phyloP scores from a whole-genome alignment of 2,797 vertebrate species.

The Parambassis ranga region DNA sequence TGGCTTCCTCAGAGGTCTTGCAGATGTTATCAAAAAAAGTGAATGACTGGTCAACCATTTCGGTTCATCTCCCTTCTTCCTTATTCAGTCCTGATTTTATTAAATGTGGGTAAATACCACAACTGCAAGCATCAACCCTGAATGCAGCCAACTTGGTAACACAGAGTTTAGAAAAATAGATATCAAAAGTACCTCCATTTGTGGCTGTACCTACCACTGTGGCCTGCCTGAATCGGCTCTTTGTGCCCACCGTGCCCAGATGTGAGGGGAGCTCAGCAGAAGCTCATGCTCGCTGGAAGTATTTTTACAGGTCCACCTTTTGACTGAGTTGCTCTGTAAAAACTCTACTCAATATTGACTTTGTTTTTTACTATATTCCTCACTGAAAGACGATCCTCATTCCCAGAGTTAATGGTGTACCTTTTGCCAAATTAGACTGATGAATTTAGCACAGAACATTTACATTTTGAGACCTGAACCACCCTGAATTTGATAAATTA shows the following conservation, averaged over 20 bases:
- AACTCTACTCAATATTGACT: conserved; percentile 68
- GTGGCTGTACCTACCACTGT: conserved; percentile 69
- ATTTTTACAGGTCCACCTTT: conserved; percentile 68
- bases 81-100: conserved; percentile 16
- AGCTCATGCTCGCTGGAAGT: conserved; percentile 55
- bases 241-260: conserved; percentile 76
- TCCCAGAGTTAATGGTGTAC: conserved; percentile 32
- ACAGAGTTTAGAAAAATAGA: conserved; percentile 60
- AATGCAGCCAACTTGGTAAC: conserved; percentile 32
- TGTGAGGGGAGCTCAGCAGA: conserved; percentile 63
- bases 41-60: conserved; percentile 18
- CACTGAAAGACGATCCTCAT: conserved; percentile 61
- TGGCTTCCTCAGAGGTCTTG: conserved; percentile 16
- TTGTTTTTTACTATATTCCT: conserved; percentile 71
- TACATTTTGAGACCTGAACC: conserved; percentile 22
- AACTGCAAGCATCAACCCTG: conserved; percentile 27
- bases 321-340: conserved; percentile 64
- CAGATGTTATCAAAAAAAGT: conserved; percentile 55
- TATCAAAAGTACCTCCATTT: conserved; percentile 64
- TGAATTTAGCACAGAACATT: conserved; percentile 18
- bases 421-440: conserved; percentile 27
- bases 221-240: conserved; percentile 76
- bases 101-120: conserved; percentile 37
- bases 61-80: background rate
- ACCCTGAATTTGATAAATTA: background rate